Evolutionary conservation across 2,797 vertebrate species (phyloP).

Genomic region (Trachurus trachurus): DNA sequence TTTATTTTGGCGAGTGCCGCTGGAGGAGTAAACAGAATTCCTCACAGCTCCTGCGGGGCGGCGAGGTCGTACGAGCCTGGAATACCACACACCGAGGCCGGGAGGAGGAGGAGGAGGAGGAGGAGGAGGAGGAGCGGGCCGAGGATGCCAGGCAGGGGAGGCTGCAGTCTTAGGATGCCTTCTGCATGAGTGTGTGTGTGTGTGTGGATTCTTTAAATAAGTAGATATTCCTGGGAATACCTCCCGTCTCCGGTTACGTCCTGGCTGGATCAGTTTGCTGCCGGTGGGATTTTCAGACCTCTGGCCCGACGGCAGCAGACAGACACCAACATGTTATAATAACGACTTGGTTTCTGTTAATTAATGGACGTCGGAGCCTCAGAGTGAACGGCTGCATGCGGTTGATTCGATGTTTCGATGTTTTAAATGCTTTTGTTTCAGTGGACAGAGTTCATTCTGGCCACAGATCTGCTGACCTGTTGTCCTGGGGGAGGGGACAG

Average conservation of each 20-base stretch:
- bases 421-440: not conserved
- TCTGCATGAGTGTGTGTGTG: slow-evolving; percentile 35
- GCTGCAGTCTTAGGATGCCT: slow-evolving; percentile 55
- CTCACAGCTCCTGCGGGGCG: slow-evolving; percentile 11
- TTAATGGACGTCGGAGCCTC: not conserved
- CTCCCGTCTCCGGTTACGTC: slow-evolving; percentile 41
- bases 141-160: slow-evolving; percentile 41
- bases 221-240: slow-evolving; percentile 30
- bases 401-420: not conserved
- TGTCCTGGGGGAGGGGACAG: not conserved
- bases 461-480: not conserved
- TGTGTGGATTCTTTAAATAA: slow-evolving; percentile 60
- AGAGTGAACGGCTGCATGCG: no score
- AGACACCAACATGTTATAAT: not conserved
- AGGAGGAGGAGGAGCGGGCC: slow-evolving; percentile 16
- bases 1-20: not conserved
- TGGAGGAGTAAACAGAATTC: slow-evolving; percentile 53
- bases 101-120: slow-evolving; percentile 29
- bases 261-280: slow-evolving; percentile 31
- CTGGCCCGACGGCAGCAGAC: not conserved
- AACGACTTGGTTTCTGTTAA: not conserved
- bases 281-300: slow-evolving; percentile 17
- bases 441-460: not conserved
- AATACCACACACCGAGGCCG: slow-evolving; percentile 42
- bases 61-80: slow-evolving; percentile 36